Base-by-base conservation (phyloP, 2,888 invertebrate species). In the Alloplasta piceator region DNA sequence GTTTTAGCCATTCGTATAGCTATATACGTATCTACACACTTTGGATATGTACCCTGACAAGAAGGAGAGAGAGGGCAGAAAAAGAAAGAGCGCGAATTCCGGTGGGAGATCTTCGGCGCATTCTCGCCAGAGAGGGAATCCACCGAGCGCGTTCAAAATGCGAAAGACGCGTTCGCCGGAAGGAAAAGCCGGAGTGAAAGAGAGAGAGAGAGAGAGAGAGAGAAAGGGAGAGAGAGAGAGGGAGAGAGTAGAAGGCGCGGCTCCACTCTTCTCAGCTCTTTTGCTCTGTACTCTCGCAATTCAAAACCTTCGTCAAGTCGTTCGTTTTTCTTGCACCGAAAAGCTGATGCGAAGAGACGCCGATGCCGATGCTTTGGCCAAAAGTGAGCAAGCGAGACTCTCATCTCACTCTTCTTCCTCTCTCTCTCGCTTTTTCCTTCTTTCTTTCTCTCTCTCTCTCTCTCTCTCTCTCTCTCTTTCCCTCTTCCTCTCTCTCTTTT, bases 141-240 rank as follows among this genome's bases (percentile, higher is more conserved):
- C 58, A 64, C 26, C 71, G 68, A 63, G 26, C 26, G 68, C 26
- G 12, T 60, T 71, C 48, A 52, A 71, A 73, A 46, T 38, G 64
- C 56, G 71, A 77, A 75, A 75, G 50, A 14, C 52, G 75, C 67
- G 63, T 77, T 77, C 72, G 43, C 64, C 72, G 68, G 68, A 76
- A 77, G 76, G 60, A 80, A 73, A 12, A 80, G 67, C 26, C 26
- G 26, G 26, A 26, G 26, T 26, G 26, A 26, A 26, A 26, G 26
- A 26, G 26, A 2, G 26, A 26, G 6, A 14, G 14, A 52, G 14
- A 52, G 14, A 12, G 52, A 52, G 55, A 61, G 38, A 58, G 52
- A 14, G 14, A 58, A 58, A 61, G 60, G 67, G 26, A 26, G 26
- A 2, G 26, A 26, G 6, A 14, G 14, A 52, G 14, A 52, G 14